These are phyloP conservation scores for Erythrocercus mccallii DNA, from an alignment of 2,113 vertebrate species.

Conservation along the genomic window DNA sequence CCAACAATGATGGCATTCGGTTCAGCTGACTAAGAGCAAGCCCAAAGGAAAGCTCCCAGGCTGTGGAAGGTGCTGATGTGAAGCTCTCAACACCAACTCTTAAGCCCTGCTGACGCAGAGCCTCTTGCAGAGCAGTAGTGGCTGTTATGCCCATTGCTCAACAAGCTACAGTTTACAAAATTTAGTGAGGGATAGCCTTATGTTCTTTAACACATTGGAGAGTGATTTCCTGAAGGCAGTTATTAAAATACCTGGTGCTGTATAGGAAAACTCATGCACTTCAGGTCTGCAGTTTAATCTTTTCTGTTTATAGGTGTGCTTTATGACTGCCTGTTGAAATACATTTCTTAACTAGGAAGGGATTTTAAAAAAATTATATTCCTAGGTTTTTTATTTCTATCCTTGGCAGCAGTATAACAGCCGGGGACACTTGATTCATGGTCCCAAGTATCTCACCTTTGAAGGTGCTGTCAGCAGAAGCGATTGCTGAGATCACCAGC, in stretches of 20 bases:
- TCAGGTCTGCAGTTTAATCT: background rate
- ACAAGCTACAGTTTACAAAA: background rate
- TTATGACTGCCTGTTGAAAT: background rate
- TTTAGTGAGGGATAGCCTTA: background rate
- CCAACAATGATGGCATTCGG: rapidly evolving
- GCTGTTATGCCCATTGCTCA: background rate
- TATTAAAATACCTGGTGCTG: background rate
- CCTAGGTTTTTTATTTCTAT: background rate
- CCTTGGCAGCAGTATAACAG: background rate
- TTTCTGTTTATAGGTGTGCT: background rate
- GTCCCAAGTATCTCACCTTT: background rate
- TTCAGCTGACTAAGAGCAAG: rapidly evolving
- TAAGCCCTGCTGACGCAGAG: background rate
- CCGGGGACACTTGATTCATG: background rate
- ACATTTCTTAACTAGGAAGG: background rate
- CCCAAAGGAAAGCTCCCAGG: background rate
- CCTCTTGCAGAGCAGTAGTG: background rate
- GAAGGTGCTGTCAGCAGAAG: background rate
- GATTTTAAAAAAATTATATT: background rate
- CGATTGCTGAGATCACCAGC: background rate
- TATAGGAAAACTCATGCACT: background rate
- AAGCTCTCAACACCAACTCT: background rate
- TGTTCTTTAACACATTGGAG: background rate
- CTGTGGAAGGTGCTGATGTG: background rate
- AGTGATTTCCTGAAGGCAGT: background rate